A percentile compares a stretch with the other conserved stretches of the same genome.
phyloP scores from a whole-genome alignment of 2,888 invertebrate species.

The Drosophila pseudotakahashii region DNA sequence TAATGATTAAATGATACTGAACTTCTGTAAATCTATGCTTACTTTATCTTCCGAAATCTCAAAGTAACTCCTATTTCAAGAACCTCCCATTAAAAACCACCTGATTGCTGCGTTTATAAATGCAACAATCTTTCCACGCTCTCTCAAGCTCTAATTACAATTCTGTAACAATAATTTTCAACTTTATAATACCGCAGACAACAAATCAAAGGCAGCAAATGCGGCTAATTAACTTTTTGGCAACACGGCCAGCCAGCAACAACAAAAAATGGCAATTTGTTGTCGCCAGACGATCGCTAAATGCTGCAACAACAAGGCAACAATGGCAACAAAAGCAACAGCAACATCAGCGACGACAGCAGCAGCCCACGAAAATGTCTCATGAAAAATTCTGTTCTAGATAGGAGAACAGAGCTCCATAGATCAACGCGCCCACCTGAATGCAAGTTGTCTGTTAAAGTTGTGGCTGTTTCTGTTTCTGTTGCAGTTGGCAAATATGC shows the following conservation, averaged over 20 bases:
- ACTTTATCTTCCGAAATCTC: background rate
- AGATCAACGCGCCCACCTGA: constrained; percentile 63
- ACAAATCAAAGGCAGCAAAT: constrained; percentile 76
- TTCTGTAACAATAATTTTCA: constrained; percentile 49
- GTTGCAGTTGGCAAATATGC: constrained; percentile 60
- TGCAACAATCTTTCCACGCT: constrained; percentile 9
- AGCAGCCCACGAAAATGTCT: constrained; percentile 73
- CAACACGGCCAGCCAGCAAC: constrained; percentile 40
- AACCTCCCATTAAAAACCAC: background rate
- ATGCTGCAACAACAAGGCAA: constrained; percentile 49
- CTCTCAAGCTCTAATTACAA: constrained; percentile 55
- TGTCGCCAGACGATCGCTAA: constrained; percentile 51
- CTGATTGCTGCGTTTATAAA: constrained; percentile 41
- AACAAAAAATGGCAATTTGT: constrained; percentile 68
- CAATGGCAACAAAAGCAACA: constrained; percentile 7
- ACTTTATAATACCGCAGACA: constrained; percentile 37
- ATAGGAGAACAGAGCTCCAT: constrained; percentile 59
- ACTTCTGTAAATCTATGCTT: background rate
- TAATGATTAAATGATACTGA: background rate
- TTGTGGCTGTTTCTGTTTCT: constrained; percentile 28
- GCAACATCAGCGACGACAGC: constrained; percentile 53
- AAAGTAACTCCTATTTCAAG: background rate
- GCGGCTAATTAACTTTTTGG: constrained; percentile 77
- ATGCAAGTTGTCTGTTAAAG: constrained; percentile 40
- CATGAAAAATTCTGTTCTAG: constrained; percentile 77